These are phyloP conservation scores for Hedychridium roseum DNA, from an alignment of 2,888 invertebrate species.

Conservation along the genomic window DNA sequence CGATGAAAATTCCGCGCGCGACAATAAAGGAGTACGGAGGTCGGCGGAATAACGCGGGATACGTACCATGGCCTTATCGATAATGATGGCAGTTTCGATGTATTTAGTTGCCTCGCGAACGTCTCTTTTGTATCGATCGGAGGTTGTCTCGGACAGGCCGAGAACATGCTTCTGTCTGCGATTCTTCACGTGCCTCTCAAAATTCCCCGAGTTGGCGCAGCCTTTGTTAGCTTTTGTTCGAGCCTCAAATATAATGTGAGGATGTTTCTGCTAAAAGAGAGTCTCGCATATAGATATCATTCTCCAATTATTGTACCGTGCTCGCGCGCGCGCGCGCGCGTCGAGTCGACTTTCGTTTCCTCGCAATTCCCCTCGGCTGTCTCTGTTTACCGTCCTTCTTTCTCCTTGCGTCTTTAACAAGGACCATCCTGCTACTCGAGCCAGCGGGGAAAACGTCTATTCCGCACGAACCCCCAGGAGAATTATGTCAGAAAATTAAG, in stretches of 20 bases:
- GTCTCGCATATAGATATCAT: constrained; percentile 55
- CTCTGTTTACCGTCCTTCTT: neutral
- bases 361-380: neutral
- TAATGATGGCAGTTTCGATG: constrained; percentile 94
- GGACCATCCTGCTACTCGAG: too few relatives aligned
- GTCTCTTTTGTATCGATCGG: constrained; percentile 73
- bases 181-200: constrained; percentile 77
- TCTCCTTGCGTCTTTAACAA: too few relatives aligned
- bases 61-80: constrained; percentile 92
- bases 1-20: too few relatives aligned
- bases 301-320: constrained; percentile 4
- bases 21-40: too few relatives aligned
- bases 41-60: too few relatives aligned
- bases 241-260: constrained; percentile 96
- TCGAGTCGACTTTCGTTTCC: too few relatives aligned
- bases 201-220: constrained; percentile 83
- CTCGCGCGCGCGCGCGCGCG: too few relatives aligned
- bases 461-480: too few relatives aligned
- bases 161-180: constrained; percentile 71
- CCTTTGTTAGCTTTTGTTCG: constrained; percentile 90
- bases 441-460: too few relatives aligned
- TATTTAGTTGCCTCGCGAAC: constrained; percentile 92
- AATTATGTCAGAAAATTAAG: too few relatives aligned
- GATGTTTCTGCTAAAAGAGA: constrained; percentile 93
- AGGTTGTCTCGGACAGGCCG: constrained; percentile 54